A percentile compares a stretch with the other conserved stretches of the same genome.
These are phyloP conservation scores for Actenoides lindsayi DNA, from an alignment of 2,113 vertebrate species.

Conservation along the genomic window DNA sequence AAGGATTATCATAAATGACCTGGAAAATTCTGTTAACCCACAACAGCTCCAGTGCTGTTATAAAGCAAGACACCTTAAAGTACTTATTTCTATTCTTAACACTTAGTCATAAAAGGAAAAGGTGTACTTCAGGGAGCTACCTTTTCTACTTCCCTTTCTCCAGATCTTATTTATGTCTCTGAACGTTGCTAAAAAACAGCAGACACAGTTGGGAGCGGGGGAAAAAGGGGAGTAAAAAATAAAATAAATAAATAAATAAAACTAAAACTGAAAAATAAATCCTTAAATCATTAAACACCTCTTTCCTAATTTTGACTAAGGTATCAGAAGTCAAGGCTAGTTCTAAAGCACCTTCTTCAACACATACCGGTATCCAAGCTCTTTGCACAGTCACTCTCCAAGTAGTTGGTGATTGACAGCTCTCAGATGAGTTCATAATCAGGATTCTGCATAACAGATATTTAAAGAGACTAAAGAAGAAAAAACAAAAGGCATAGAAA, in stretches of 20 bases:
- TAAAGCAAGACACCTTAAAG: background rate
- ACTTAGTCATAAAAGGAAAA: background rate
- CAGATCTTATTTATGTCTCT: background rate
- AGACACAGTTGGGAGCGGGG: background rate
- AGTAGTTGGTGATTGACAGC: background rate
- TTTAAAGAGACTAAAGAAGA: background rate
- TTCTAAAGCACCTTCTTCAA: background rate
- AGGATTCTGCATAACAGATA: background rate
- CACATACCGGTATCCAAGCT: background rate
- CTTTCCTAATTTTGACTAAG: background rate
- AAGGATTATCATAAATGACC: background rate
- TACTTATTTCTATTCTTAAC: background rate
- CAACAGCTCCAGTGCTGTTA: background rate
- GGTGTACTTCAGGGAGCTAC: background rate
- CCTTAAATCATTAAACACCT: background rate
- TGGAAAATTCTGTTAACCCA: constrained; percentile 16
- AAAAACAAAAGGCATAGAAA: background rate
- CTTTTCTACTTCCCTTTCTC: background rate
- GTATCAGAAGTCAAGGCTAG: background rate
- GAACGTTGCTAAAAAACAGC: background rate
- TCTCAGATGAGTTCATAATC: background rate
- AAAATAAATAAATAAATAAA: background rate
- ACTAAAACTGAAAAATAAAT: background rate
- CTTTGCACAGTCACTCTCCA: background rate
- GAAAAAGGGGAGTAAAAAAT: too few species aligned